Evolutionary conservation across 2,113 vertebrate genomes (phyloP), one percentile per base, ranked within the genome.

Genomic region (Aegithalos caudatus): DNA sequence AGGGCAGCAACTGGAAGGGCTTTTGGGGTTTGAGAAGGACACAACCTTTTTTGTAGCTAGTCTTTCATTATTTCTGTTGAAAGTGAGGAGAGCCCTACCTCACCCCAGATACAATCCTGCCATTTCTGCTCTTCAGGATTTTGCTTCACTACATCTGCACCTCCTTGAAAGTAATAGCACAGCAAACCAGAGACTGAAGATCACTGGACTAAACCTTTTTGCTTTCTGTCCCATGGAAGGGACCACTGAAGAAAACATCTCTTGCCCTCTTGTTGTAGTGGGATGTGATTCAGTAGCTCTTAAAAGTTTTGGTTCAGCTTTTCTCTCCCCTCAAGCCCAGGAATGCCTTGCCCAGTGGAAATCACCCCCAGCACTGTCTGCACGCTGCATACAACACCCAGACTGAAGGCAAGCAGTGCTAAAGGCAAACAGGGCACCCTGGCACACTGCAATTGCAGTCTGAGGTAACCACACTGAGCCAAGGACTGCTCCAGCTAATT

Each of bases 311-410:
- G 22, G 15, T 45, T 60, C 20, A 13, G 9, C 69, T 70, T 72
- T 93, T 65, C n/a, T 47, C 50, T 58, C n/a, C 21, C 44, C 16
- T 64, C 9, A 22, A 45, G 28, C 15, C 25, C 54, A 61, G 35
- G 45, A 57, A 80, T 10, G 35, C 80, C 7, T 4, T 51, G 29
- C 21, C 27, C 31, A 8, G 6, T 40, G 33, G 25, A 60, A 67
- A 67, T 24, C 38, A 62, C 3, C 35, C 25, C 37, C 31, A 27
- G 35, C 65, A 15, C 23, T 2, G 15, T 3, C 44, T 31, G 71
- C 50, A 35, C 6, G 20, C 31, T 58, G n/a, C 56, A 20, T 1
- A 1, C 58, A 33, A 9, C 5, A 4, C 14, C 1, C 23, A 6
- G 37, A 7, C 29, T 2, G 8, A 20, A 50, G 45, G 40, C 53